Evolutionary conservation across 2,113 vertebrate genomes (phyloP), one percentile per base, ranked within the genome.

Genomic region (Oryzias curvinotus): DNA sequence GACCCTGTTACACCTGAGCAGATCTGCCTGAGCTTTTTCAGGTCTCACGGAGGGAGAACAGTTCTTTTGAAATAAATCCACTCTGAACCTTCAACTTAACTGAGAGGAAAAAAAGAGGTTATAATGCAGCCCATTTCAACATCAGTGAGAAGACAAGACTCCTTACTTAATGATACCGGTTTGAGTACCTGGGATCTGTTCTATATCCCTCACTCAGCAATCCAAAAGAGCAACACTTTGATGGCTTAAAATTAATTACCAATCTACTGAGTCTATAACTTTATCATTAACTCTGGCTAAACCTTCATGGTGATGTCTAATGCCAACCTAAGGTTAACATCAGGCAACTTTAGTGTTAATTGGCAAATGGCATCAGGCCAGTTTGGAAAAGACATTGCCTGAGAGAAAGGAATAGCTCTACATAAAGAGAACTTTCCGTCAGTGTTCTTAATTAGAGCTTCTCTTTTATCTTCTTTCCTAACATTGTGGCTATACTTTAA

Each of bases 61-160:
- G 74, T 60, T 79, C 88, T 86, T 91, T 91, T 93, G 82, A 90
- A 89, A 88, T 78, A 87, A 92, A 91, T 91, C 91, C 86, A 82
- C 75, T 80, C 65, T 79, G 59, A 89, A 63, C 77, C 84, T 86
- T 60, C 68, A 83, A 82, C 70, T 90, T 87, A 89, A 90, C 79
- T 36, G 65, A 77, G 62, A 0, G 81, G 54, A 79, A 79, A 67
- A 82, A 71, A 87, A 63, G 79, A 86, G 75, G 75, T 78, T 62
- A 69, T 78, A 84, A 59, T 61, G 62, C 63, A 83, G 55, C 77
- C 62, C 52, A 16, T 46, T 43, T 80, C 70, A 78, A 86, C 85
- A 86, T 66, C 30, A 25, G 64, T 80, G 79, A 78, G 87, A 57
- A 70, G 52, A 64, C 82, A 87, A 90, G 90, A 80, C 76, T 79